phyloP scores from a whole-genome alignment of 2,888 invertebrate species.

The Lasioglossum leucozonium region DNA sequence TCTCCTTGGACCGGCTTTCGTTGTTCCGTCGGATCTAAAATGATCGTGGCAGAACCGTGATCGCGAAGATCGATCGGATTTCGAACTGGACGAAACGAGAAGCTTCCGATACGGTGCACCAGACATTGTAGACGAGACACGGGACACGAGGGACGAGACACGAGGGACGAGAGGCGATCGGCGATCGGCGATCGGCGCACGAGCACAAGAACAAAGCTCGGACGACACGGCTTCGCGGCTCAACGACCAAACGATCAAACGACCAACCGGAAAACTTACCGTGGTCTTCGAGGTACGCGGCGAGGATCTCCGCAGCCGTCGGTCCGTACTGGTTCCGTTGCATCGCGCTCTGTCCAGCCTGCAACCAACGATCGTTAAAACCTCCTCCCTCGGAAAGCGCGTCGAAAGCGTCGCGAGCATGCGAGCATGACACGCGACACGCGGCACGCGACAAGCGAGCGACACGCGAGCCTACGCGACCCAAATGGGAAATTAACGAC shows the following conservation, averaged over 20 bases:
- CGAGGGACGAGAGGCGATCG: no score
- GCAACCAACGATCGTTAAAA: constrained; percentile 31
- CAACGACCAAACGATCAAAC: not conserved
- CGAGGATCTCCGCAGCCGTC: constrained; percentile 25
- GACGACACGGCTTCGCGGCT: not conserved
- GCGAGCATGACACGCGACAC: not conserved
- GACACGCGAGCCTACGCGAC: not conserved
- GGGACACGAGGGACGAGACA: not conserved
- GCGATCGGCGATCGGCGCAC: not conserved
- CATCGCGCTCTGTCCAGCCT: constrained; percentile 36
- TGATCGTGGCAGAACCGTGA: not conserved
- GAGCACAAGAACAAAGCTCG: not conserved
- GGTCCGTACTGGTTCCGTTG: constrained; percentile 50
- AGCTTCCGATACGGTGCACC: constrained; percentile 4
- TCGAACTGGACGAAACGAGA: constrained; percentile 1
- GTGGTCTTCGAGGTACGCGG: constrained; percentile 48
- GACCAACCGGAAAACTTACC: constrained; percentile 51
- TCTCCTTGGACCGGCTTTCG: not conserved
- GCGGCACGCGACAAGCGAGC: not conserved
- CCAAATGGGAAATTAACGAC: not conserved
- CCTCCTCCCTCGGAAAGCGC: not conserved
- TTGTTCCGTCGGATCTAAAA: constrained; percentile 18
- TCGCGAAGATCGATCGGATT: not conserved
- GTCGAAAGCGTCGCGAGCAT: not conserved
- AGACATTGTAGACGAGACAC: not conserved